phyloP scores from a whole-genome alignment of 2,888 invertebrate genomes.

The Cyclophora albipunctata region DNA sequence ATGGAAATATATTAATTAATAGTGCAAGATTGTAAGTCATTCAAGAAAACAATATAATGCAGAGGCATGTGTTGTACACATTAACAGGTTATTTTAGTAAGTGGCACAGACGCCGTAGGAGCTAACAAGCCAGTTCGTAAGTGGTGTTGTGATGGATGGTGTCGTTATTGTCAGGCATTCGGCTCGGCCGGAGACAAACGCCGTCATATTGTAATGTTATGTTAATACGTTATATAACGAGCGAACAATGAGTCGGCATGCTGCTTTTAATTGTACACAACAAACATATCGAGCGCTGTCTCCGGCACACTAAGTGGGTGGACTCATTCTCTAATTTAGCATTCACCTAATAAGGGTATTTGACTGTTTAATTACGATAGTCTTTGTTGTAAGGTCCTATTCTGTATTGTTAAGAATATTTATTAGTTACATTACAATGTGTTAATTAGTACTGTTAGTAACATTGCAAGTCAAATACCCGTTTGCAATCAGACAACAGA shows the following conservation, averaged over 20 bases:
- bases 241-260: too few relatives aligned
- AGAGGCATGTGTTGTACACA: constrained; percentile 6
- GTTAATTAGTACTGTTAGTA: too few relatives aligned
- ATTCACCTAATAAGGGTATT: constrained; percentile 52
- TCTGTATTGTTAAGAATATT: too few relatives aligned
- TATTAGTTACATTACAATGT: too few relatives aligned
- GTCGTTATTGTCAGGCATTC: constrained; percentile 37
- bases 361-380: too few relatives aligned
- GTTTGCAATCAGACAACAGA: constrained; percentile 64
- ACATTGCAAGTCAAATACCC: too few relatives aligned
- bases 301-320: constrained; percentile 49
- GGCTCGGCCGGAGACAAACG: constrained; percentile 55
- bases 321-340: constrained; percentile 64
- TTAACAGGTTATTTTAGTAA: constrained; percentile 1
- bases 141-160: constrained; percentile 7
- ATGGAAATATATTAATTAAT: constrained; percentile 39
- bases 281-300: constrained; percentile 33
- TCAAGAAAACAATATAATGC: constrained; percentile 24
- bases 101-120: constrained; percentile 10
- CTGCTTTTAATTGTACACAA: neutral
- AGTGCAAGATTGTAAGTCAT: constrained; percentile 66
- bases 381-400: too few relatives aligned
- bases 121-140: constrained; percentile 10
- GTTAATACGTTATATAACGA: too few relatives aligned
- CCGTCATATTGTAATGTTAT: constrained; percentile 4